Percentiles rank a stretch among this genome's conserved stretches.
Evolutionary conservation across 2,797 vertebrate genomes (phyloP).

Genomic region (Falco biarmicus): DNA sequence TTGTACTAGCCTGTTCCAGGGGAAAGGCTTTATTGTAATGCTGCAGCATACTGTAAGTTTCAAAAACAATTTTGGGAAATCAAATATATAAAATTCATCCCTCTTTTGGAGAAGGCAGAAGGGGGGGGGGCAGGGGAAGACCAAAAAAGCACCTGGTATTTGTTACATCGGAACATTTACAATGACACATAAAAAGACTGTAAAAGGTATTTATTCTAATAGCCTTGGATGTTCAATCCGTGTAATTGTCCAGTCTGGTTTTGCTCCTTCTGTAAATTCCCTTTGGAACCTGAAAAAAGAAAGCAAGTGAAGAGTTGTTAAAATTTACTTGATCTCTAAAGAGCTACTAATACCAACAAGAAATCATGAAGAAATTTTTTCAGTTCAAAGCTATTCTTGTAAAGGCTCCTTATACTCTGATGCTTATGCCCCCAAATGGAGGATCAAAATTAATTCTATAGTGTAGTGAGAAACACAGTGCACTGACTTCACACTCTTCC

Average conservation of each 20-base stretch:
- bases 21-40: slow-evolving; percentile 63
- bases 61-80: background rate
- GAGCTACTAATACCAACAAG: background rate
- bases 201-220: slow-evolving; percentile 81
- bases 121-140: background rate
- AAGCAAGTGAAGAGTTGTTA: background rate
- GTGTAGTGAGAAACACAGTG: background rate
- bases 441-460: background rate
- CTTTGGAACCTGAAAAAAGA: slow-evolving; percentile 88
- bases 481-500: background rate
- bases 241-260: slow-evolving; percentile 94
- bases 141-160: slow-evolving; percentile 5
- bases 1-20: background rate
- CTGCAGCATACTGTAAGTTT: slow-evolving; percentile 5
- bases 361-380: background rate
- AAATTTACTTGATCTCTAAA: background rate
- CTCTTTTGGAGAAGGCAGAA: background rate
- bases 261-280: slow-evolving; percentile 93
- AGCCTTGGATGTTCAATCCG: slow-evolving; percentile 92
- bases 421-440: background rate
- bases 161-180: slow-evolving; percentile 50
- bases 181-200: slow-evolving; percentile 26
- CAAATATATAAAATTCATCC: slow-evolving; percentile 62
- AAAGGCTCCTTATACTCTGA: background rate
- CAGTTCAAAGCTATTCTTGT: background rate